Conservation (phyloP, 2,113 vertebrate species). For the Scomber scombrus region DNA sequence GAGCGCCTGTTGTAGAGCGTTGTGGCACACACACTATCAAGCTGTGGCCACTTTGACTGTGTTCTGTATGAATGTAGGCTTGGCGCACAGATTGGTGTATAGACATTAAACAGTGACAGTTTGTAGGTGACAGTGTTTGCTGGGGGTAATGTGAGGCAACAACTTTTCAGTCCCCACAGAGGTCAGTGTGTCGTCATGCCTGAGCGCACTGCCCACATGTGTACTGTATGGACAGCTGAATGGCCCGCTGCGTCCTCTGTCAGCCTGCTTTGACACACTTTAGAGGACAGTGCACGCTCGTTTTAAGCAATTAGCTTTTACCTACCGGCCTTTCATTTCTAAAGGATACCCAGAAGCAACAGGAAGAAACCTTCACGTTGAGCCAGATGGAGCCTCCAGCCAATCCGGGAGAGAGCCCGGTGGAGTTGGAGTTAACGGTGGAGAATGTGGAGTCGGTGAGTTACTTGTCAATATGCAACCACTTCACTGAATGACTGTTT, state of each 20-base stretch:
- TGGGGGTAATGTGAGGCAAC: slow-evolving; percentile 22
- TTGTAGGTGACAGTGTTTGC: background rate
- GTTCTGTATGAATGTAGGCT: background rate
- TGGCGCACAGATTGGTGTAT: too few relatives aligned
- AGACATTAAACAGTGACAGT: background rate
- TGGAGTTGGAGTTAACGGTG: slow-evolving; percentile 88
- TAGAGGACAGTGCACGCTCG: background rate
- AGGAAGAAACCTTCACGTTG: background rate
- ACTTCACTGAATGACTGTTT: background rate
- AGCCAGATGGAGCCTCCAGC: slow-evolving; percentile 62
- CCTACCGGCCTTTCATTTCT: slow-evolving; percentile 8
- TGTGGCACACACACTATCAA: background rate
- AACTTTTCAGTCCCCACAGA: slow-evolving; percentile 34
- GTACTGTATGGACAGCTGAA: slow-evolving; percentile 52
- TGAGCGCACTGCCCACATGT: slow-evolving; percentile 60
- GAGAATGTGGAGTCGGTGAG: slow-evolving; percentile 93
- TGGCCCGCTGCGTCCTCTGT: slow-evolving; percentile 56
- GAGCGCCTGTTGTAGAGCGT: slow-evolving; percentile 56
- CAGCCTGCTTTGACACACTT: slow-evolving; percentile 20
- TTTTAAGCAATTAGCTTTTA: background rate
- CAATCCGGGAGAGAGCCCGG: slow-evolving; percentile 68
- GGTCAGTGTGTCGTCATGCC: slow-evolving; percentile 64
- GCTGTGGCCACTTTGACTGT: slow-evolving; percentile 11
- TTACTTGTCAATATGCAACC: background rate
- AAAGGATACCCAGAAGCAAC: slow-evolving; percentile 8